These are phyloP conservation scores for Lates japonicus DNA, from an alignment of 2,797 vertebrate species.

Conservation along the genomic window DNA sequence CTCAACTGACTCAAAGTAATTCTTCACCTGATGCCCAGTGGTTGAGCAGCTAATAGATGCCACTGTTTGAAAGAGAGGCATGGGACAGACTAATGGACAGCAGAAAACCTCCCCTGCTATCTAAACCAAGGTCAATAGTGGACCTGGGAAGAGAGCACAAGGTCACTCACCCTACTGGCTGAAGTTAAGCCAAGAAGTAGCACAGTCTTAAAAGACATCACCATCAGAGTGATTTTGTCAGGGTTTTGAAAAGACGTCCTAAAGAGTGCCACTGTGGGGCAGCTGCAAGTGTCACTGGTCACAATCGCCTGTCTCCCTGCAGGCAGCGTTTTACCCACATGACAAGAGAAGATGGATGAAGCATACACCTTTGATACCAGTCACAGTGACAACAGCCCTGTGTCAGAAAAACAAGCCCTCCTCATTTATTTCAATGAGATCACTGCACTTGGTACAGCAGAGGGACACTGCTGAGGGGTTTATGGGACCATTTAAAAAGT, in stretches of 20 bases:
- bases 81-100: background rate
- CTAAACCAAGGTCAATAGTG: background rate
- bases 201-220: background rate
- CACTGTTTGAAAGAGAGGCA: background rate
- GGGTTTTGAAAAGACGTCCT: background rate
- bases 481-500: background rate
- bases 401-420: background rate
- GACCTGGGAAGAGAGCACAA: background rate
- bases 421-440: slow-evolving; percentile 3
- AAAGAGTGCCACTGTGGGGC: background rate
- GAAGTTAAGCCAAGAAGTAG: background rate
- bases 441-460: background rate
- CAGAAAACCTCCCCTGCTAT: background rate
- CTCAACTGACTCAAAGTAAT: background rate
- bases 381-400: background rate
- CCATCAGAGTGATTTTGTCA: background rate
- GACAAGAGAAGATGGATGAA: slow-evolving; percentile 5
- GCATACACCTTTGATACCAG: background rate
- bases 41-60: background rate
- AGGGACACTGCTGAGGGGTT: background rate
- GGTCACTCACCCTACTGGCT: background rate
- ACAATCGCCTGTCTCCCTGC: background rate
- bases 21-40: background rate
- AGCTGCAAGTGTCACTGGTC: background rate
- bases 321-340: background rate